Percentiles rank a stretch among this genome's conserved stretches.
Evolutionary conservation across 2,113 vertebrate species (phyloP).

Genomic region (Anseranas semipalmata): DNA sequence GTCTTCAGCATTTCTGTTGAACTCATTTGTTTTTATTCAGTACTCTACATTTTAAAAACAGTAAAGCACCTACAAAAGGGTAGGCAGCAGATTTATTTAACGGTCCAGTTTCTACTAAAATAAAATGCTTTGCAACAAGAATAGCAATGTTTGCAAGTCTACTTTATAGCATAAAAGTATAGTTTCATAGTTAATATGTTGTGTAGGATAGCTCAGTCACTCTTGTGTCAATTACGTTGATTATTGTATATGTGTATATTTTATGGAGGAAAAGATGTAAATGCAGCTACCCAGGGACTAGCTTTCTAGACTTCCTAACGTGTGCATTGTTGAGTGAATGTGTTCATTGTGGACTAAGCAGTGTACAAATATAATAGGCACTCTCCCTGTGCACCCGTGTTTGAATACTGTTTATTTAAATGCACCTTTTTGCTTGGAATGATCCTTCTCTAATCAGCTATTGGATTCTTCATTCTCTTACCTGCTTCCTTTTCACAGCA

Average conservation of each 20-base stretch:
- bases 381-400: not conserved
- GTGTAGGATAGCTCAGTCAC: not conserved
- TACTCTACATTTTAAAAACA: not conserved
- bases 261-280: not conserved
- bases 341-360: not conserved
- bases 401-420: not conserved
- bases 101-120: not conserved
- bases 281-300: not conserved
- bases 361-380: not conserved
- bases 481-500: not conserved
- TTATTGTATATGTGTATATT: not conserved
- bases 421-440: not conserved
- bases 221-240: not conserved
- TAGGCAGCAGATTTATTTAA: not conserved
- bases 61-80: not conserved
- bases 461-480: not conserved
- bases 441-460: not conserved
- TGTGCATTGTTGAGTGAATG: not conserved
- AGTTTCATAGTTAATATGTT: not conserved
- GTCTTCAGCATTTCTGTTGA: not conserved
- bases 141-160: not conserved
- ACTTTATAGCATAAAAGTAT: accelerated
- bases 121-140: not conserved
- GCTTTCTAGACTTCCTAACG: not conserved
- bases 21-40: not conserved